Conservation (phyloP, 2,888 invertebrate species). For the Scrobipalpa costella region DNA sequence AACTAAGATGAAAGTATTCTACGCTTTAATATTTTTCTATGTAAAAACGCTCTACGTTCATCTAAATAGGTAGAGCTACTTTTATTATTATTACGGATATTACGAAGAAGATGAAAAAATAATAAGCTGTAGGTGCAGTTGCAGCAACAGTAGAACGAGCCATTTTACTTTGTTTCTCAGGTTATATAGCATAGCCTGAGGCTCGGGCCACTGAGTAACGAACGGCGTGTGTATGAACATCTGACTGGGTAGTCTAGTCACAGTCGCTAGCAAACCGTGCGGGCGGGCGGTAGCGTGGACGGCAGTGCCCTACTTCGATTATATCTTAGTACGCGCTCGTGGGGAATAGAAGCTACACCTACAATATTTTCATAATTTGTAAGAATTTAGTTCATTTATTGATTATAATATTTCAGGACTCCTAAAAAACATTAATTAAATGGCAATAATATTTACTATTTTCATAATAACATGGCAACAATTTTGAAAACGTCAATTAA, state of each 20-base stretch:
- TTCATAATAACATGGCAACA: slow-evolving; percentile 9
- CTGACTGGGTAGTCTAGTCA: slow-evolving; percentile 11
- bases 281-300: slow-evolving; percentile 23
- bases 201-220: background rate
- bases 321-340: slow-evolving; percentile 46
- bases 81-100: background rate
- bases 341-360: slow-evolving; percentile 42
- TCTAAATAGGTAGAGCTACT: background rate
- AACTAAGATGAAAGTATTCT: too few species aligned
- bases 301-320: slow-evolving; percentile 6
- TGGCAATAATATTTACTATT: slow-evolving; percentile 9
- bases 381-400: slow-evolving; percentile 23
- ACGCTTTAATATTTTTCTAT: too few species aligned
- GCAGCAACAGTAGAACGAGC: background rate
- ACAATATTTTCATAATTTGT: slow-evolving; percentile 7
- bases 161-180: background rate
- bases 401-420: background rate
- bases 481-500: slow-evolving; percentile 21
- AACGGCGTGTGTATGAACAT: background rate
- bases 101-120: slow-evolving; percentile 5
- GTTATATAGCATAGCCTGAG: background rate
- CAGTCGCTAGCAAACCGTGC: slow-evolving; percentile 22
- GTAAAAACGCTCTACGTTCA: background rate
- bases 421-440: background rate
- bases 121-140: background rate